These are phyloP conservation scores for Paramisgurnus dabryanus DNA, from an alignment of 2,113 vertebrate species.

Conservation along the genomic window DNA sequence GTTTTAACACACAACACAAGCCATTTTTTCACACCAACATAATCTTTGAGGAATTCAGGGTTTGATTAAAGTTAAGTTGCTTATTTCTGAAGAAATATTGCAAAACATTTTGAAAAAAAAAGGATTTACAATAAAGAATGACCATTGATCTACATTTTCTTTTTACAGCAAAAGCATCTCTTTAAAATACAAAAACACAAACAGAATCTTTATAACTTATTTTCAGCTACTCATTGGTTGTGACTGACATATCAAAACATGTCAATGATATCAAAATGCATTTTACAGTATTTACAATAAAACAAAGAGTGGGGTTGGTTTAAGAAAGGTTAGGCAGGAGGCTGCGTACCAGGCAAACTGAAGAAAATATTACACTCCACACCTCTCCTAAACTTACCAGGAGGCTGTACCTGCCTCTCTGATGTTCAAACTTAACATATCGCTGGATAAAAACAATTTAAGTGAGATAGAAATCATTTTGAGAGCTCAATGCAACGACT, in stretches of 20 bases:
- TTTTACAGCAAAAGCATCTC: constrained; percentile 35
- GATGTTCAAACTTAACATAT: neutral
- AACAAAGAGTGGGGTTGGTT: constrained; percentile 46
- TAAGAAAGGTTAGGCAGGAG: constrained; percentile 45
- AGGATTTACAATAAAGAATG: constrained; percentile 7
- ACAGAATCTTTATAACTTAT: constrained; percentile 77
- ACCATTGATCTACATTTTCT: constrained; percentile 7
- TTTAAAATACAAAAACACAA: constrained; percentile 70
- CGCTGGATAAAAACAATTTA: constrained; percentile 14
- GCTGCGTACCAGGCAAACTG: constrained; percentile 57
- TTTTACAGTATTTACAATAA: constrained; percentile 81
- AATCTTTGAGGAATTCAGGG: neutral
- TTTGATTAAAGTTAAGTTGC: neutral
- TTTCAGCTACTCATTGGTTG: constrained; percentile 79
- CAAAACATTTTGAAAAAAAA: neutral
- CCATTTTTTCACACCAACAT: neutral
- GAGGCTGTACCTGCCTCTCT: constrained; percentile 53
- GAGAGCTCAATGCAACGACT: neutral
- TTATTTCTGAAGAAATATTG: constrained; percentile 30
- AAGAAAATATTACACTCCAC: constrained; percentile 48
- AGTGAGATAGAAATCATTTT: neutral
- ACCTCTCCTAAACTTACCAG: constrained; percentile 55
- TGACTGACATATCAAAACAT: constrained; percentile 83
- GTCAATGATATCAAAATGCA: constrained; percentile 84
- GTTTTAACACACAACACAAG: neutral